Evolutionary conservation across 2,113 vertebrate species (phyloP).

Genomic region (Chamaetylas fuelleborni): DNA sequence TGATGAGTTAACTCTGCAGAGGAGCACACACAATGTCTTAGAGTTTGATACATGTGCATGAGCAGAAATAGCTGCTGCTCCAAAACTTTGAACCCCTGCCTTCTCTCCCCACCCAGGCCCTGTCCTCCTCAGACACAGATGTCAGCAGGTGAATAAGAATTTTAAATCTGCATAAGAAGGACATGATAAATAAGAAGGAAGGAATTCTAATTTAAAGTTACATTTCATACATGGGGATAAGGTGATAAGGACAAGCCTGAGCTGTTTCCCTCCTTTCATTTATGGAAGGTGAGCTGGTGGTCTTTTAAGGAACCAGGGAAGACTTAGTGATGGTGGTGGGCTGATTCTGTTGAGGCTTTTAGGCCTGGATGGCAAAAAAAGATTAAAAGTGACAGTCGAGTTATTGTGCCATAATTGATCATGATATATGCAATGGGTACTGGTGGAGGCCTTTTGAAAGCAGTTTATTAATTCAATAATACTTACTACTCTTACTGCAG

Average conservation of each 20-base stretch:
- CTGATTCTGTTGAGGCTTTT: neutral
- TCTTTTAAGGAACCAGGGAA: neutral
- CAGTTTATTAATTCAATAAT: neutral
- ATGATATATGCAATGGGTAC: neutral
- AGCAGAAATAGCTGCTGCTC: neutral
- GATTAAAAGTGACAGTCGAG: neutral
- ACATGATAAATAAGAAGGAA: neutral
- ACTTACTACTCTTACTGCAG: neutral
- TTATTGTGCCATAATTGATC: neutral
- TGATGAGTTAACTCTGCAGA: neutral
- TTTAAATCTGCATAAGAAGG: neutral
- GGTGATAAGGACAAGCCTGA: neutral
- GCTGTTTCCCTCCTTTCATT: neutral
- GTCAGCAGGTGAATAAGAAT: neutral
- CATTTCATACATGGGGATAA: neutral
- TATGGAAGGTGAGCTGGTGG: neutral
- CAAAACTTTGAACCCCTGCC: neutral
- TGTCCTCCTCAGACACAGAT: neutral
- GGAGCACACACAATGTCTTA: neutral
- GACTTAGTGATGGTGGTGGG: neutral
- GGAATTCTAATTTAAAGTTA: neutral
- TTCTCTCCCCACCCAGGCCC: fast-evolving
- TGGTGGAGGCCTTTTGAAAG: neutral
- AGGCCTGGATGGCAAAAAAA: neutral
- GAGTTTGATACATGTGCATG: neutral